Base-by-base conservation (phyloP, 92 coral and sea anemone species). In the Ricordea florida region DNA sequence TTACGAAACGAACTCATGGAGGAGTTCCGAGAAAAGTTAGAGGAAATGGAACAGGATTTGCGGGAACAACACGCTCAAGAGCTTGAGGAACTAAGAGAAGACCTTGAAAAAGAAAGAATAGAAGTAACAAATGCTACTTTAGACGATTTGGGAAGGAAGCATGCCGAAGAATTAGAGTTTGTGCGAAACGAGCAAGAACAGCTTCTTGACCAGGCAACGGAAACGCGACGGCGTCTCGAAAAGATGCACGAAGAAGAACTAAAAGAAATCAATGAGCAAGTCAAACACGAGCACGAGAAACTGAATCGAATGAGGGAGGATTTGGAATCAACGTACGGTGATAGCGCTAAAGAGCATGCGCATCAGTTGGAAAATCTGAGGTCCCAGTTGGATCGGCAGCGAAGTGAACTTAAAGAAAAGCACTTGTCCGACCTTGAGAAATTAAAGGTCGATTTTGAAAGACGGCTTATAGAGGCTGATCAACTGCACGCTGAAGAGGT, bases 381-480 rank as follows among this genome's bases (percentile, higher is more conserved):
- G 81, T 89, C 62, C 73, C 85, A 85, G 65, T 51, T 96, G 87
- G 99, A 96, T 21, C 86, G 76, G 31, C 93, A 92, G 72, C 76
- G 87, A 7, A 62, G 51, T 23, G 88, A 75, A 22, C 43, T 86
- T 42, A 90, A 86, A 41, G 92, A 89, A 35, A 89, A 86, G 27
- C 92, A 96, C 78, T 62, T 76, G 37, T 48, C 49, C 10, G 97
- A 94, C 62, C 81, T 94, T 17, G 87, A 78, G 63, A 83, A 67
- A 22, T 66, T 92, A 47, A 87, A 88, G 51, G 60, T 50, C 28
- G 88, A 87, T 21, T 80, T 83, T 36, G 91, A 89, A 74, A 78
- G 86, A 71, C 57, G 84, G 27, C 52, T 92, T 16, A 53, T 79
- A 35, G 93, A 92, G 27, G 59, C 45, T 8, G 96, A 94, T 26